phyloP scores from a whole-genome alignment of 2,797 vertebrate species.

The Lemur catta region DNA sequence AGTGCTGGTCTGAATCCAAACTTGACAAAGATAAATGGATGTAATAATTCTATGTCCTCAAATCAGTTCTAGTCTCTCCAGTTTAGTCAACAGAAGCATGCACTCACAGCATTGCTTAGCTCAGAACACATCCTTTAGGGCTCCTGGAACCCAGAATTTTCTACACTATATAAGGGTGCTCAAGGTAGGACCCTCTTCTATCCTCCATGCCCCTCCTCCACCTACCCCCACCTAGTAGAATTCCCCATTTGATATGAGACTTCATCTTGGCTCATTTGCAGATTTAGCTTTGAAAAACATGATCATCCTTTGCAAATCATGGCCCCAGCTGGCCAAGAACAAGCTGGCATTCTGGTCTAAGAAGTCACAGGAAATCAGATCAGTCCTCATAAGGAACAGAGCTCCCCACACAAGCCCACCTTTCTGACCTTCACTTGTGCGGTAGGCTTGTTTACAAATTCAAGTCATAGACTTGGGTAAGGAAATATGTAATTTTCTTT shows the following conservation, averaged over 20 bases:
- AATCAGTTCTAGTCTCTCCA: constrained; percentile 7
- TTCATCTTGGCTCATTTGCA: neutral
- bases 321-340: neutral
- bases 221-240: neutral
- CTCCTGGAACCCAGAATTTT: neutral
- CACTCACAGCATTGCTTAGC: neutral
- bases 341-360: neutral
- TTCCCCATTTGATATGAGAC: neutral
- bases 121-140: neutral
- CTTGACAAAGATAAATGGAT: constrained; percentile 67
- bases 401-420: neutral
- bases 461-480: neutral
- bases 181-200: neutral
- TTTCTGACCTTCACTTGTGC: neutral
- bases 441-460: neutral
- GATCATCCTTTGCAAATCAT: neutral
- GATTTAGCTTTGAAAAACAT: constrained; percentile 27
- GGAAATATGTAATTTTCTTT: neutral
- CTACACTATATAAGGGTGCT: neutral
- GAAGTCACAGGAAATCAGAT: neutral
- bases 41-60: constrained; percentile 40
- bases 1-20: constrained; percentile 43
- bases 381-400: neutral
- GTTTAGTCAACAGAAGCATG: neutral
- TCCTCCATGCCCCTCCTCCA: neutral